Evolutionary conservation across 1,140 invertebrate species (phyloP).

Genomic region (Drosophila busckii): DNA sequence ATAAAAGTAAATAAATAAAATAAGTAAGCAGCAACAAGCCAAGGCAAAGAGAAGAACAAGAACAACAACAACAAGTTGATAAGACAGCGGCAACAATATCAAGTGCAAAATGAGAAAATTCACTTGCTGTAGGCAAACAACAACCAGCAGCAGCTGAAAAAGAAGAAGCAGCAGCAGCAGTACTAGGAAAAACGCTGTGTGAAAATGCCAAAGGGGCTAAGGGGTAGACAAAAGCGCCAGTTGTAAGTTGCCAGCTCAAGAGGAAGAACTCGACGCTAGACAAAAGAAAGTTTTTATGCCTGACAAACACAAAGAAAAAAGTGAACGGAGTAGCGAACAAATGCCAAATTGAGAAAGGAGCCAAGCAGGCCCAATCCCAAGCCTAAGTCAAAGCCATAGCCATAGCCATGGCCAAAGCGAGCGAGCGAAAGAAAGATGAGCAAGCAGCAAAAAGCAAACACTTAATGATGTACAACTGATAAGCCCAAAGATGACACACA

Average conservation of each 20-base stretch:
- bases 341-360: conserved; percentile 41
- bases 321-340: conserved; percentile 34
- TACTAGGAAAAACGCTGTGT: conserved; percentile 11
- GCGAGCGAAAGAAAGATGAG: neutral
- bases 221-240: neutral
- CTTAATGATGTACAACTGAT: conserved; percentile 68
- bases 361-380: too few relatives aligned
- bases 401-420: conserved; percentile 46
- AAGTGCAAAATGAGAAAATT: conserved; percentile 76
- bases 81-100: conserved; percentile 56
- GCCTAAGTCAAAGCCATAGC: too few relatives aligned
- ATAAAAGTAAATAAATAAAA: conserved; percentile 23
- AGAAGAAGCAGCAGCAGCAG: conserved; percentile 29
- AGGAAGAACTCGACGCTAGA: conserved; percentile 21
- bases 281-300: conserved; percentile 38
- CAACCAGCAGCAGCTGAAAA: conserved; percentile 9
- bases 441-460: conserved; percentile 34
- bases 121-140: conserved; percentile 50
- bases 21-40: conserved; percentile 35
- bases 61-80: conserved; percentile 11
- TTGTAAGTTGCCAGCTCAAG: conserved; percentile 9
- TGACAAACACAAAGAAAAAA: conserved; percentile 13
- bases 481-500: conserved; percentile 73
- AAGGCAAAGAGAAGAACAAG: neutral
- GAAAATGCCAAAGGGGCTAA: conserved; percentile 12